Base-by-base conservation (phyloP, 2,888 invertebrate species). In the Acanthosoma haemorrhoidale region DNA sequence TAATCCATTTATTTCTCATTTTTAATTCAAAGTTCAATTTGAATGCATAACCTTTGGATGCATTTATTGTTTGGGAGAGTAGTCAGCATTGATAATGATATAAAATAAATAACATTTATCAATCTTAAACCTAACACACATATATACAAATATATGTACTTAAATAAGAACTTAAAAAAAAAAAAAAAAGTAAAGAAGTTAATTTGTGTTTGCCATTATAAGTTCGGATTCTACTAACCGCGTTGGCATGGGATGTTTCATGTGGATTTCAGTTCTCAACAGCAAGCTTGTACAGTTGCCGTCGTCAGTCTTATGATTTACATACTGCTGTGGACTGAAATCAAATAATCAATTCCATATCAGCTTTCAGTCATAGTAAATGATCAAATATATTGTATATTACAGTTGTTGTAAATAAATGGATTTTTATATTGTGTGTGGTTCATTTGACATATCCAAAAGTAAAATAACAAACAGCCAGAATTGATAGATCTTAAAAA, bases 241-340 rank as follows among this genome's bases (percentile, higher is more conserved):
- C 51, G 51, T 51, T 25, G 51, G 51, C 51, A 51, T 51, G 51
- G 51, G 51, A 21, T 51, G 51, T 51, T 51, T 51, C 51, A 51
- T 5, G 51, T 51, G 51, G 51, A 51, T 51, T 51, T 51, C 51
- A 51, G 51, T 51, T 51, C 51, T 51, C 51, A 51, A 51, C 51
- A 51, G 51, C 51, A 51, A 51, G 51, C 51, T 51, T 51, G 51
- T 25, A 51, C 51, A 25, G 51, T 51, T 51, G 51, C 25, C 51
- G 21, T 51, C 51, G 3, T 51, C 51, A 51, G 51, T 51, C 51
- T 51, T 51, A 51, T 51, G 51, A 51, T 51, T 51, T 51, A 29
- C 11, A 51, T 51, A 25, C 51, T 51, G 51, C 51, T 51, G 51
- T 21, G 51, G 51, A 51, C 51, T 51, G 51, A 51, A 51, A 51